phyloP scores from a whole-genome alignment of 2,113 vertebrate species.

The Cyprinodon variegatus region DNA sequence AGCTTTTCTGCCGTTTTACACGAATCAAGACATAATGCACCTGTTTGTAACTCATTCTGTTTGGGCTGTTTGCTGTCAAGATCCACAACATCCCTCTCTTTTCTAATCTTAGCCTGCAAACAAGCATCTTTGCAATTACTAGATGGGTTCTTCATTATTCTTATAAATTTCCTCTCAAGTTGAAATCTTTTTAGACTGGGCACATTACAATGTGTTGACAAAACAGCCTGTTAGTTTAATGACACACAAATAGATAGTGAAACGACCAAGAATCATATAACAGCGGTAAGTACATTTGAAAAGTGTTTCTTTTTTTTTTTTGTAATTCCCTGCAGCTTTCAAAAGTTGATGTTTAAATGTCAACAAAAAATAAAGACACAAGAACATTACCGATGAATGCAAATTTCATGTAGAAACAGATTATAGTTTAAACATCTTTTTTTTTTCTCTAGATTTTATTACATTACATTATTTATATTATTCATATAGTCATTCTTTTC shows the following conservation, averaged over 20 bases:
- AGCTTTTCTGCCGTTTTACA: not conserved
- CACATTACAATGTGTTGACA: conserved; percentile 73
- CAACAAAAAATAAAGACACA: not conserved
- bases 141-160: conserved; percentile 47
- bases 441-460: not conserved
- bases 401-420: not conserved
- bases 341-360: not conserved
- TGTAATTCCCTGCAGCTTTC: not conserved
- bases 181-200: conserved; percentile 56
- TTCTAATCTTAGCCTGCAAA: conserved; percentile 47
- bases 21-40: not conserved
- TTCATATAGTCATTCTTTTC: too few species aligned
- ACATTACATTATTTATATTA: not conserved
- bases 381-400: not conserved
- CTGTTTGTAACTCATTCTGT: not conserved
- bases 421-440: too few species aligned
- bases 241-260: conserved; percentile 60
- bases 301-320: not conserved
- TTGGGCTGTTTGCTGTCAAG: conserved; percentile 19
- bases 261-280: conserved; percentile 45
- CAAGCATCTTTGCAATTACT: conserved; percentile 56
- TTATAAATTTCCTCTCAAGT: conserved; percentile 47
- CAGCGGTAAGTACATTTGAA: conserved; percentile 22
- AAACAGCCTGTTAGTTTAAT: conserved; percentile 64
- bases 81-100: conserved; percentile 16